Evolutionary conservation across 2,888 invertebrate species (phyloP), one percentile per base, ranked within the genome.

Genomic region (Keiferia lycopersicella): DNA sequence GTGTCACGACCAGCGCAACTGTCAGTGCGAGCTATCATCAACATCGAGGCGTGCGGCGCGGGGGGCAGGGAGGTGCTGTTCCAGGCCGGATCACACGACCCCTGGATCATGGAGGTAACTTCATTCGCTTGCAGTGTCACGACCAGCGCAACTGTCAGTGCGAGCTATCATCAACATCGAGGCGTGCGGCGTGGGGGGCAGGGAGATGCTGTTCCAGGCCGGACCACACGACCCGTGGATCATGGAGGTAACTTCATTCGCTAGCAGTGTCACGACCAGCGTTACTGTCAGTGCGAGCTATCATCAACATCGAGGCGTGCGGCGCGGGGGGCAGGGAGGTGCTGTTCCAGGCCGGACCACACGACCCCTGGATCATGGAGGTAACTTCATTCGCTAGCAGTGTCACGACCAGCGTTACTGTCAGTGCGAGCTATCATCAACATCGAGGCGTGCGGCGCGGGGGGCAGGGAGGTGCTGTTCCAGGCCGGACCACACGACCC

Each of bases 291-390:
- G 91, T 93, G 75, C 86, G 89, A 73, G 95, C 96, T 1, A 96
- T 98, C 87, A 93, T 98, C 69, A 98, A 98, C 92, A 84, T 98
- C 65, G 98, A 98, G 87, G 96, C 97, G 65, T 96, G 96, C 81
- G 98, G 98, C 64, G 95, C 97, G 59, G 97, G 97, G 64, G 97
- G 97, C 0, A 93, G 96, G 75, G 97, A 97, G 90, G 93, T 97
- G 67, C 92, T 98, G 63, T 98, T 98, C 88, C 97, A 98, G 91
- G 95, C 96, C 56, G 96, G 96, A 2, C 96, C 97, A 18, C 92
- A 93, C 73, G 93, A 94, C 83, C 94, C 94, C 50, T 95, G 94
- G 95, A 89, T 95, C 41, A 80, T 94, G 72, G 93, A 92, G 84
- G 92, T 92, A 16, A 18, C 10, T 0, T 41, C 3, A 39, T 6